These are phyloP conservation scores for Vesta saturnalis DNA, from an alignment of 2,888 invertebrate genomes.

Conservation along the genomic window DNA sequence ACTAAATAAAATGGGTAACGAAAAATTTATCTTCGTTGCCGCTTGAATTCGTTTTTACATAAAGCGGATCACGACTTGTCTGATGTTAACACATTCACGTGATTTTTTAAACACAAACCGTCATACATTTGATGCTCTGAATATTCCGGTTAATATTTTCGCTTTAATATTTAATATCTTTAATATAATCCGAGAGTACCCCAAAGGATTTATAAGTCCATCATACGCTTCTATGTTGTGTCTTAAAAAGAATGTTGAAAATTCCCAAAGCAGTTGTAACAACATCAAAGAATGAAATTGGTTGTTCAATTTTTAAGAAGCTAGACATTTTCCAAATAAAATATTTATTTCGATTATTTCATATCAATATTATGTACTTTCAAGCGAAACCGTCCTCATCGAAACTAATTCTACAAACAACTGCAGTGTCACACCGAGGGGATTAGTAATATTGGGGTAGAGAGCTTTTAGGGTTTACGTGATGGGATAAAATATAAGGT, in stretches of 20 bases:
- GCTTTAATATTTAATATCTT: conserved; percentile 7
- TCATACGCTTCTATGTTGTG: background rate
- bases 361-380: conserved; percentile 6
- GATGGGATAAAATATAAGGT: conserved; percentile 40
- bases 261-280: conserved; percentile 1
- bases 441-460: conserved; percentile 37
- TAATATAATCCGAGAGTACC: background rate
- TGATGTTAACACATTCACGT: conserved; percentile 23
- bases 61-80: conserved; percentile 25
- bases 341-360: background rate
- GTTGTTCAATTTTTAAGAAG: conserved; percentile 1
- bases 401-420: conserved; percentile 38
- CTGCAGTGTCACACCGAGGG: conserved; percentile 38
- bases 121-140: background rate
- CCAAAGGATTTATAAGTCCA: conserved; percentile 4
- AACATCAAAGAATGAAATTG: conserved; percentile 13
- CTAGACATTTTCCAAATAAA: background rate
- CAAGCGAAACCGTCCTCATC: conserved; percentile 27
- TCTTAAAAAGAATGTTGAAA: conserved; percentile 1
- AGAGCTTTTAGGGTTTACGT: conserved; percentile 39
- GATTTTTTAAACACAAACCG: conserved; percentile 3
- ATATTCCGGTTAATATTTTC: background rate
- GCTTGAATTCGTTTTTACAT: conserved; percentile 30
- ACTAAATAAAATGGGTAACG: conserved; percentile 27
- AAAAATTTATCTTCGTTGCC: conserved; percentile 31